phyloP scores from a whole-genome alignment of 1,140 invertebrate genomes.

The Lordiphosa stackelbergi region DNA sequence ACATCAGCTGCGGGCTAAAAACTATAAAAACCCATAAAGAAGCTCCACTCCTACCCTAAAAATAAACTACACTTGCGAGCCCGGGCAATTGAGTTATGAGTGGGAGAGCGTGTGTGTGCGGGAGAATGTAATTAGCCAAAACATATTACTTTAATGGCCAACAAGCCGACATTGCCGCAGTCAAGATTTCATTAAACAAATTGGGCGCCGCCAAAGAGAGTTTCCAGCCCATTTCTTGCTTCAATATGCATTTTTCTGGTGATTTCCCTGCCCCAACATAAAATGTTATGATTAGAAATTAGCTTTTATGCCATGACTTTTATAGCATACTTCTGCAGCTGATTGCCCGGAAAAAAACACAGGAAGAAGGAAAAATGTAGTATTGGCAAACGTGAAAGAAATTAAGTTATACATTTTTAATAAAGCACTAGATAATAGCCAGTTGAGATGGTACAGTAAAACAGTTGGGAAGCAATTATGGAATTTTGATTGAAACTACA shows the following conservation, averaged over 20 bases:
- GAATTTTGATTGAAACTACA: too few relatives aligned
- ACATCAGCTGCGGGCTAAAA: constrained; percentile 7
- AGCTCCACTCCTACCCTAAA: constrained; percentile 7
- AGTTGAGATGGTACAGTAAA: too few relatives aligned
- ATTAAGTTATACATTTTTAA: constrained; percentile 40
- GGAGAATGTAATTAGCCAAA: constrained; percentile 44
- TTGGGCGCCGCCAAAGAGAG: constrained; percentile 39
- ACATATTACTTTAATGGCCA: constrained; percentile 55
- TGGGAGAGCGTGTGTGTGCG: background rate
- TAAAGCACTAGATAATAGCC: constrained; percentile 7
- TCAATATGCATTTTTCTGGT: constrained; percentile 43
- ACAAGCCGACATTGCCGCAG: constrained; percentile 27
- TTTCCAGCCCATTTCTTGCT: constrained; percentile 5
- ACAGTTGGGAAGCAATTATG: too few relatives aligned
- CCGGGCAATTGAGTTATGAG: constrained; percentile 42
- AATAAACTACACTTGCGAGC: constrained; percentile 6
- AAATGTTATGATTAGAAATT: constrained; percentile 57
- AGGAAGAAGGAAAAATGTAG: background rate
- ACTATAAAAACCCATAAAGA: constrained; percentile 16
- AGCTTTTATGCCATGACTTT: constrained; percentile 37
- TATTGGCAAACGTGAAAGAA: constrained; percentile 14
- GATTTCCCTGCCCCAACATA: constrained; percentile 41
- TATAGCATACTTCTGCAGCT: constrained; percentile 31
- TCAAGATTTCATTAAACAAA: constrained; percentile 39
- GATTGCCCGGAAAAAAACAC: constrained; percentile 16